These are phyloP conservation scores for Uromys caudimaculatus DNA, from an alignment of 2,797 vertebrate species.

Conservation along the genomic window DNA sequence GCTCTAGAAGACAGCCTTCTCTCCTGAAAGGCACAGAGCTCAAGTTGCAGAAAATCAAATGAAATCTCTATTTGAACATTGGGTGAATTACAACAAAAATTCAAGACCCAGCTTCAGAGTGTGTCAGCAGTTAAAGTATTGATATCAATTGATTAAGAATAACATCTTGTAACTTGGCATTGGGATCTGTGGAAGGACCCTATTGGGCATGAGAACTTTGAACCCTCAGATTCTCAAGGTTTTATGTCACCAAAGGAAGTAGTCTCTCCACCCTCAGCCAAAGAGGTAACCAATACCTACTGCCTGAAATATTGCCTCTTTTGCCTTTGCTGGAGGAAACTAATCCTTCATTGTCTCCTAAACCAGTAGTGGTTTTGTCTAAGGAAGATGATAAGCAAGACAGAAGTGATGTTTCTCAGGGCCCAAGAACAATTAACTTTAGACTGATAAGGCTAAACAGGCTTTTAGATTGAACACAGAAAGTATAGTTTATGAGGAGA, in stretches of 20 bases:
- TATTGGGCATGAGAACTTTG: neutral
- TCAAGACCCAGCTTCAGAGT: neutral
- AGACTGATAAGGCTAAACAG: neutral
- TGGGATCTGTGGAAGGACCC: no score
- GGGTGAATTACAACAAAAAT: neutral
- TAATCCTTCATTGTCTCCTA: neutral
- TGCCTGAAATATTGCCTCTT: neutral
- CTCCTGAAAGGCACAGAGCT: neutral
- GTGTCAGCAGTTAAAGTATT: neutral
- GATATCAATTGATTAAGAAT: neutral
- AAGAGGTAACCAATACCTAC: neutral
- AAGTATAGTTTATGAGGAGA: neutral
- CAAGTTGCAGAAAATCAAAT: neutral
- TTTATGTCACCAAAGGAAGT: neutral
- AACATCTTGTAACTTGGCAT: neutral
- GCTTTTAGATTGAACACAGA: neutral
- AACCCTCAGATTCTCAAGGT: neutral
- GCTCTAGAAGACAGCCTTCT: neutral
- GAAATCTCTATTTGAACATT: neutral
- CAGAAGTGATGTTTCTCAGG: neutral
- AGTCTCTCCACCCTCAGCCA: neutral
- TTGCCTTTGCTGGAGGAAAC: neutral
- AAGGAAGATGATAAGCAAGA: neutral
- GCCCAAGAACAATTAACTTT: neutral
- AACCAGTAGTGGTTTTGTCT: neutral